phyloP scores from a whole-genome alignment of 2,888 invertebrate species.

The Hirudinaria manillensis region DNA sequence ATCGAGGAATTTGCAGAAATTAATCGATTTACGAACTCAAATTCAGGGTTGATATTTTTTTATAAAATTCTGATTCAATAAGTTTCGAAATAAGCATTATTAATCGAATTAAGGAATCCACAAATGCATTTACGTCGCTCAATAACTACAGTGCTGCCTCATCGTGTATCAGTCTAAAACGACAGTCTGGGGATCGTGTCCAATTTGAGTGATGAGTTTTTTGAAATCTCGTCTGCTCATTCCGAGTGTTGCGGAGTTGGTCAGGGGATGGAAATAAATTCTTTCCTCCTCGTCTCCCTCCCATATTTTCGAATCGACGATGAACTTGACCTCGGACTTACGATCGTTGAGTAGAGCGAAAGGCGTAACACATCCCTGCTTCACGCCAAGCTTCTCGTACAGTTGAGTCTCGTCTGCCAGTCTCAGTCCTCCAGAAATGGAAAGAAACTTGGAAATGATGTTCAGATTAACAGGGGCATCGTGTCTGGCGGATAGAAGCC shows the following conservation, averaged over 20 bases:
- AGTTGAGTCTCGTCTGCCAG: constrained; percentile 50
- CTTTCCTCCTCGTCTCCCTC: constrained; percentile 42
- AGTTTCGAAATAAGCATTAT: no score
- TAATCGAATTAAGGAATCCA: no score
- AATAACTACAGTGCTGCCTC: no score
- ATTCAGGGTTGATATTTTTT: no score
- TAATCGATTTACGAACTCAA: no score
- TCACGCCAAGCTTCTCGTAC: constrained; percentile 48
- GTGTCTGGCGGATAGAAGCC: constrained; percentile 50
- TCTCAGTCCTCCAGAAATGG: constrained; percentile 49
- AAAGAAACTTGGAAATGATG: constrained; percentile 47
- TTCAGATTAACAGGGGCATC: constrained; percentile 49
- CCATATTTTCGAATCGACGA: constrained; percentile 44
- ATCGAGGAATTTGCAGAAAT: no score
- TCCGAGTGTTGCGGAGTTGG: constrained; percentile 45
- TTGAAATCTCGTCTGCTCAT: constrained; percentile 35
- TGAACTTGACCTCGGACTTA: constrained; percentile 45
- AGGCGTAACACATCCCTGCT: constrained; percentile 51
- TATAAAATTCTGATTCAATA: no score
- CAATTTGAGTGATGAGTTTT: constrained; percentile 36
- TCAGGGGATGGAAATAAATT: constrained; percentile 51
- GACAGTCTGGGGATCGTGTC: constrained; percentile 33
- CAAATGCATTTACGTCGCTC: no score
- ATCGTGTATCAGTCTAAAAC: constrained; percentile 28
- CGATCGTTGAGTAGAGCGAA: constrained; percentile 52